Percentiles rank a stretch among this genome's conserved stretches.
phyloP scores from a whole-genome alignment of 2,888 invertebrate genomes.

The Apodemia hepburni region DNA sequence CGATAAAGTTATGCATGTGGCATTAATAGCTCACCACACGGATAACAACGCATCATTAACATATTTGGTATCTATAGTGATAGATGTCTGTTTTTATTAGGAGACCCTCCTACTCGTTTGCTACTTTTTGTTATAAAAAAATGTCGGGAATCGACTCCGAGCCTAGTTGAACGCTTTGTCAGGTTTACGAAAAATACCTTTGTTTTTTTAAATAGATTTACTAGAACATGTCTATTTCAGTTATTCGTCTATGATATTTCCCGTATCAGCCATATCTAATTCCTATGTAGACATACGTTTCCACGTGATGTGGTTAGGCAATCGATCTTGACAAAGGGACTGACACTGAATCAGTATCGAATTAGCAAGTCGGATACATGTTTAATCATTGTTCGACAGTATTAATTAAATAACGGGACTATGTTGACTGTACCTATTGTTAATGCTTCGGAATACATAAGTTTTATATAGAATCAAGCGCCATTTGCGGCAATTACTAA shows the following conservation, averaged over 20 bases:
- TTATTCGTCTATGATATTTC: neutral
- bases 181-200: too few species aligned
- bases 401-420: constrained; percentile 9
- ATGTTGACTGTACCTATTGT: neutral
- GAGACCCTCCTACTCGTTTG: too few species aligned
- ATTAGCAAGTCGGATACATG: constrained; percentile 13
- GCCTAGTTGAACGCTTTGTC: too few species aligned
- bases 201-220: neutral
- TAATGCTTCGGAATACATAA: neutral
- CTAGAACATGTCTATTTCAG: neutral
- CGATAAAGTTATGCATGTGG: too few species aligned
- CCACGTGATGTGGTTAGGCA: constrained; percentile 4
- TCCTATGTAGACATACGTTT: neutral
- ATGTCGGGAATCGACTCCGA: too few species aligned
- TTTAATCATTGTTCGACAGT: constrained; percentile 13
- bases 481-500: too few species aligned
- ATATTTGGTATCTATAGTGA: too few species aligned
- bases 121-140: too few species aligned
- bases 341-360: constrained; percentile 8
- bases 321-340: constrained; percentile 12
- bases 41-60: too few species aligned
- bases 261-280: neutral
- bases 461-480: neutral
- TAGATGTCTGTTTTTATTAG: too few species aligned
- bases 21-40: too few species aligned